Evolutionary conservation across 2,797 vertebrate genomes (phyloP).

Genomic region (Premnoplex brunnescens): DNA sequence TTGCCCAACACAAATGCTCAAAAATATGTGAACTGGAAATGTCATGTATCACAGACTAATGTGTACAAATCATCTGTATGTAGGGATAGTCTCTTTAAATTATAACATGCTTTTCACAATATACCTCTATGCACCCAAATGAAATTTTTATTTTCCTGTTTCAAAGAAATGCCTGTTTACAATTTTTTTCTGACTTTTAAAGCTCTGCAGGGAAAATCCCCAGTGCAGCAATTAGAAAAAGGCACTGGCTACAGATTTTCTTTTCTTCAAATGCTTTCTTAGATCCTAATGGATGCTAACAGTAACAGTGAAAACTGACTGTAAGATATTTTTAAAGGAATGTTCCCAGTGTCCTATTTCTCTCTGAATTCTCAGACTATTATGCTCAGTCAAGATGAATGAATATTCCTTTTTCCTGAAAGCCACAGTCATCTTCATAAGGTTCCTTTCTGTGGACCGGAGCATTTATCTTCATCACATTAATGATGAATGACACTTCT

Average conservation of each 20-base stretch:
- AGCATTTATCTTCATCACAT: constrained; percentile 21
- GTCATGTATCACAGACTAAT: not conserved
- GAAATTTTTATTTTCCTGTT: not conserved
- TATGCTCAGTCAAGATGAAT: not conserved
- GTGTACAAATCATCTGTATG: not conserved
- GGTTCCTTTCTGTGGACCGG: not conserved
- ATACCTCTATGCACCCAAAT: not conserved
- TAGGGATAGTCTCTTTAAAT: not conserved
- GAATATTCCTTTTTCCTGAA: not conserved
- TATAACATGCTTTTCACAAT: not conserved
- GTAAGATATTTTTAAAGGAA: not conserved
- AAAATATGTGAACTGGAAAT: not conserved
- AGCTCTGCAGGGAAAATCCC: not conserved
- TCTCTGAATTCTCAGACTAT: not conserved
- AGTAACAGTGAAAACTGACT: not conserved
- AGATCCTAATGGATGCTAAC: not conserved
- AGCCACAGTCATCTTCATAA: constrained; percentile 14
- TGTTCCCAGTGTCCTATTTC: not conserved
- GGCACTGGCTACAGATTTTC: not conserved
- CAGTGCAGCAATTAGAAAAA: not conserved
- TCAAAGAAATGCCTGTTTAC: not conserved
- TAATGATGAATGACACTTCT: constrained; percentile 23
- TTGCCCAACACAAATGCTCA: not conserved
- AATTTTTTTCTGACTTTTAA: not conserved
- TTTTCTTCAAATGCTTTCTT: not conserved